Evolutionary conservation across 2,113 vertebrate species (phyloP).

Genomic region (Coregonus clupeaformis): DNA sequence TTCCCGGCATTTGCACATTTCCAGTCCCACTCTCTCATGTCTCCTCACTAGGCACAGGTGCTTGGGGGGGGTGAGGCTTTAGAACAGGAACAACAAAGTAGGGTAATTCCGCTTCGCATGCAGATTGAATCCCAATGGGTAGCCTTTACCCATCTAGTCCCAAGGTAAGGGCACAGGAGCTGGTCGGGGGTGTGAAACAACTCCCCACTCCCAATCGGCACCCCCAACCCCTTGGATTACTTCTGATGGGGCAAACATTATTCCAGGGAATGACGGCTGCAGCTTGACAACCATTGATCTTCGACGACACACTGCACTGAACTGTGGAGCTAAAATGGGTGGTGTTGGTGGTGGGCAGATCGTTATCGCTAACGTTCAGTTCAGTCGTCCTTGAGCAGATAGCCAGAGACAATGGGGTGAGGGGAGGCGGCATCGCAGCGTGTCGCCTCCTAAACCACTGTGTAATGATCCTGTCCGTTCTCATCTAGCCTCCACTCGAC

Average conservation of each 20-base stretch:
- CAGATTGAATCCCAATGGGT: constrained; percentile 15
- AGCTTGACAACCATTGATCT: constrained; percentile 18
- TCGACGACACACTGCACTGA: background rate
- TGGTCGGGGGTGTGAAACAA: background rate
- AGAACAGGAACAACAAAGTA: background rate
- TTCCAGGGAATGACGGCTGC: background rate
- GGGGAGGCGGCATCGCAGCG: background rate
- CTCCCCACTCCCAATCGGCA: background rate
- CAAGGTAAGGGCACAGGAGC: background rate
- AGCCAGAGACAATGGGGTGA: background rate
- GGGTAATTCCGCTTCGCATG: background rate
- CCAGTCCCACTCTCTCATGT: background rate
- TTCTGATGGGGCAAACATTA: constrained; percentile 6
- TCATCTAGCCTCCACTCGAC: constrained; percentile 9
- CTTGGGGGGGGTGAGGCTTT: background rate
- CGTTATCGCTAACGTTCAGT: background rate
- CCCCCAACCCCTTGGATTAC: constrained; percentile 3
- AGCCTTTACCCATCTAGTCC: background rate
- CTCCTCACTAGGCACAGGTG: constrained; percentile 26
- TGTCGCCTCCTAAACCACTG: constrained; percentile 19
- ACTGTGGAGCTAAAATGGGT: background rate
- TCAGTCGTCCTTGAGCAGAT: background rate
- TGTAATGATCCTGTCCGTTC: constrained; percentile 52
- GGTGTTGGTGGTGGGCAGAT: background rate
- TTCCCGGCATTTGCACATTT: background rate